These are phyloP conservation scores for Noturus placidus DNA, from an alignment of 2,113 vertebrate genomes.

Conservation along the genomic window DNA sequence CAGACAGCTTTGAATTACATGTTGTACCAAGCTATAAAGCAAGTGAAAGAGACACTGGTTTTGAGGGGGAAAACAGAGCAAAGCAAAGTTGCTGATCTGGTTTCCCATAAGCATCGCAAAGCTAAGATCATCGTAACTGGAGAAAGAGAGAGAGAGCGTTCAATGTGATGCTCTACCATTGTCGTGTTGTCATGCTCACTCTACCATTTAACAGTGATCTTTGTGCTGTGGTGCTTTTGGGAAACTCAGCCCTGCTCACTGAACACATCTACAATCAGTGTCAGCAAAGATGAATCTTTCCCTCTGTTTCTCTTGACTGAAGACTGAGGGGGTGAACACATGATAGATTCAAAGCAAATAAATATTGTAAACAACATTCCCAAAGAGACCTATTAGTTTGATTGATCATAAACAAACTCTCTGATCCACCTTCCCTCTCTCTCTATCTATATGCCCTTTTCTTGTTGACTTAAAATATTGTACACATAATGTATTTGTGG, in stretches of 20 bases:
- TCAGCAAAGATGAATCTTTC: slow-evolving; percentile 61
- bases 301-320: slow-evolving; percentile 58
- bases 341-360: slow-evolving; percentile 65
- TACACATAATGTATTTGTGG: not conserved
- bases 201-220: not conserved
- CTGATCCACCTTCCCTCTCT: slow-evolving; percentile 36
- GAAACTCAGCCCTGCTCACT: not conserved
- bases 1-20: slow-evolving; percentile 70
- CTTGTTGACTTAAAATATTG: not conserved
- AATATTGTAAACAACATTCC: slow-evolving; percentile 61
- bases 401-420: slow-evolving; percentile 61
- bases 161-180: too few relatives aligned
- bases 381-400: slow-evolving; percentile 65
- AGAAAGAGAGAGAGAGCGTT: not conserved
- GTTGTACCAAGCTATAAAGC: slow-evolving; percentile 50
- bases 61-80: slow-evolving; percentile 55
- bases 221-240: slow-evolving; percentile 3
- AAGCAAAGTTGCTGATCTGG: slow-evolving; percentile 59
- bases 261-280: slow-evolving; percentile 41
- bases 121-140: not conserved
- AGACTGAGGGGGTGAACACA: slow-evolving; percentile 60
- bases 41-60: slow-evolving; percentile 62
- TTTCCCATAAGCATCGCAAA: not conserved
- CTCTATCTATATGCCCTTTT: not conserved
- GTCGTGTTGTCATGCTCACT: not conserved